These are phyloP conservation scores for Hypocryptadius cinnamomeus DNA, from an alignment of 2,113 vertebrate genomes.

Conservation along the genomic window DNA sequence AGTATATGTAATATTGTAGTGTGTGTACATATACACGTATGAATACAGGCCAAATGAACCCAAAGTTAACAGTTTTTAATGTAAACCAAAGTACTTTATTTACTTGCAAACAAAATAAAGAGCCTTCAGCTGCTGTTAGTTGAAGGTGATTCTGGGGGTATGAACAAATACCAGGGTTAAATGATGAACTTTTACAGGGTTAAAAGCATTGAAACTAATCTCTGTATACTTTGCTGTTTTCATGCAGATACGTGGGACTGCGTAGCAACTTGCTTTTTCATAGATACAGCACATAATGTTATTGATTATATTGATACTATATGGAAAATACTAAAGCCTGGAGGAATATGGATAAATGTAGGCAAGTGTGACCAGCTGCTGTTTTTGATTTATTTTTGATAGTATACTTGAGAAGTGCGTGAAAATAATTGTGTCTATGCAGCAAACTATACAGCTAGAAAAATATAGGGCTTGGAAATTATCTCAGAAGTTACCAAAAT, in stretches of 20 bases:
- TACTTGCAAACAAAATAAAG: neutral
- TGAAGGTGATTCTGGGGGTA: neutral
- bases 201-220: neutral
- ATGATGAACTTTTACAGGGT: neutral
- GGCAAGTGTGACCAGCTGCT: constrained; percentile 74
- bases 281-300: constrained; percentile 97
- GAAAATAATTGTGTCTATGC: neutral
- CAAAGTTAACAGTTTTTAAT: neutral
- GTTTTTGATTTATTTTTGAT: neutral
- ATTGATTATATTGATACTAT: constrained; percentile 97
- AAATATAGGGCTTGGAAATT: neutral
- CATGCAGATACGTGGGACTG: constrained; percentile 90
- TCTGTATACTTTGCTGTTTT: constrained; percentile 37
- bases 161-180: neutral
- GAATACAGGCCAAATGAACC: neutral
- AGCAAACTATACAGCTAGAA: neutral
- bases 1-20: neutral
- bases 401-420: neutral
- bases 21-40: neutral
- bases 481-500: neutral
- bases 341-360: constrained; percentile 97
- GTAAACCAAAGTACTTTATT: neutral
- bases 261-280: constrained; percentile 97
- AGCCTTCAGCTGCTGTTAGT: neutral
- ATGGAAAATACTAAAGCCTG: constrained; percentile 98